phyloP scores from a whole-genome alignment of 2,113 vertebrate genomes.

The Polypterus senegalus region DNA sequence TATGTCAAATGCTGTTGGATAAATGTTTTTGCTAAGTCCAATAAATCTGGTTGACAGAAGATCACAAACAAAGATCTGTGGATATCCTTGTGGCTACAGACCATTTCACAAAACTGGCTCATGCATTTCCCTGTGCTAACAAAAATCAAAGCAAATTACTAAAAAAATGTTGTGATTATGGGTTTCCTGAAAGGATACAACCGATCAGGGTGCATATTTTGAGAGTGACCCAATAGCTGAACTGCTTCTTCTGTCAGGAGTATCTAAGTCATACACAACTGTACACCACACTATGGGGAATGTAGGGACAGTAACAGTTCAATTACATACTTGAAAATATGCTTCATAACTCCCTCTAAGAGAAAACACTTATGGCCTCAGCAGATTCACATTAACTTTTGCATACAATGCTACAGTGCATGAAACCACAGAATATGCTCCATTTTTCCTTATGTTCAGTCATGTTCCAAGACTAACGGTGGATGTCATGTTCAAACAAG shows the following conservation, averaged over 20 bases:
- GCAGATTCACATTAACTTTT: conserved; percentile 16
- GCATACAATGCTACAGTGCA: conserved; percentile 16
- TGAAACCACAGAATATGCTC: conserved; percentile 14
- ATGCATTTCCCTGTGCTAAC: conserved; percentile 9
- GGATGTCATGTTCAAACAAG: conserved; percentile 13
- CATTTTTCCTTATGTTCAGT: conserved; percentile 18
- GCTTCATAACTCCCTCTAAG: background rate
- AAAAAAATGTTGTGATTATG: conserved; percentile 13
- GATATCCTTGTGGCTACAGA: conserved; percentile 13
- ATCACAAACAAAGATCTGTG: conserved; percentile 6
- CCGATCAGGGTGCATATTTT: conserved; percentile 16
- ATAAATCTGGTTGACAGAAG: conserved; percentile 9
- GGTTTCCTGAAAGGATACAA: conserved; percentile 5
- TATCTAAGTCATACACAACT: conserved; percentile 11
- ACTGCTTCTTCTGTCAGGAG: conserved; percentile 7
- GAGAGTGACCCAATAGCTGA: conserved; percentile 7
- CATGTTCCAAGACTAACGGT: conserved; percentile 10
- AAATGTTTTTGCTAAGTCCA: no score
- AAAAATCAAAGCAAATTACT: conserved; percentile 10
- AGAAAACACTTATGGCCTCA: conserved; percentile 10
- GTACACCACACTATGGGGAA: conserved; percentile 16
- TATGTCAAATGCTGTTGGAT: no score
- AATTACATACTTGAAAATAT: conserved; percentile 12
- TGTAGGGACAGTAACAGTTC: conserved; percentile 9
- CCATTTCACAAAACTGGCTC: conserved; percentile 13